Conservation (phyloP, 2,113 vertebrate genomes). For the Ctenomys sociabilis region DNA sequence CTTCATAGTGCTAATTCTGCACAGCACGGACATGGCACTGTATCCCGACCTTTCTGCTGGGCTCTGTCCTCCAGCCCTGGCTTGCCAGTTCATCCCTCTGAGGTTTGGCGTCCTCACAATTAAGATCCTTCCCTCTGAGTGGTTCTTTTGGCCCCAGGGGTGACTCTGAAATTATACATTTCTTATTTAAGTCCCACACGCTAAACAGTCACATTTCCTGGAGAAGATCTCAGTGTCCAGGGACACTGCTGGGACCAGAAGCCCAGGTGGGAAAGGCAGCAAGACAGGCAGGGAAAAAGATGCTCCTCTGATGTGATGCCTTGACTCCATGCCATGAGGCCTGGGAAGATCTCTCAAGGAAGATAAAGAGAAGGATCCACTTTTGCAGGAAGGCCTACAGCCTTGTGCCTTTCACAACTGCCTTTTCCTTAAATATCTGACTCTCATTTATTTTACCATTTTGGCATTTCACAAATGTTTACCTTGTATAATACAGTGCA, state of each 20-base stretch:
- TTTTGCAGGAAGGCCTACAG: not conserved
- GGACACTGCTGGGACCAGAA: not conserved
- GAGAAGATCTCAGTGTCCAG: not conserved
- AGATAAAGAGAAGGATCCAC: not conserved
- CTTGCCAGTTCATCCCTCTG: not conserved
- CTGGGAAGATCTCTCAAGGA: not conserved
- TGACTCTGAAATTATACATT: not conserved
- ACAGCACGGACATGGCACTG: fast-evolving
- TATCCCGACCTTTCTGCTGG: fast-evolving
- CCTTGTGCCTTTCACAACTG: not conserved
- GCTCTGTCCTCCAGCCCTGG: not conserved
- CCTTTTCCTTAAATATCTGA: not conserved
- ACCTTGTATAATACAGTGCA: not conserved
- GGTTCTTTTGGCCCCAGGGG: not conserved
- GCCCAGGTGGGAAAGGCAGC: not conserved
- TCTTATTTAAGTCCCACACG: not conserved
- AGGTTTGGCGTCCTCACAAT: not conserved
- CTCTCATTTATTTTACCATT: not conserved
- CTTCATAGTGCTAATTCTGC: fast-evolving
- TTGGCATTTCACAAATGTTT: not conserved
- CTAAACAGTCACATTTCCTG: not conserved
- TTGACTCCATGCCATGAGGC: fast-evolving
- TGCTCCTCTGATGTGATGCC: too few species aligned
- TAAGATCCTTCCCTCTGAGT: not conserved
- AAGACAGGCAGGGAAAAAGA: fast-evolving